Conservation (phyloP, 2,797 vertebrate species). For the Sitta carolinensis region DNA sequence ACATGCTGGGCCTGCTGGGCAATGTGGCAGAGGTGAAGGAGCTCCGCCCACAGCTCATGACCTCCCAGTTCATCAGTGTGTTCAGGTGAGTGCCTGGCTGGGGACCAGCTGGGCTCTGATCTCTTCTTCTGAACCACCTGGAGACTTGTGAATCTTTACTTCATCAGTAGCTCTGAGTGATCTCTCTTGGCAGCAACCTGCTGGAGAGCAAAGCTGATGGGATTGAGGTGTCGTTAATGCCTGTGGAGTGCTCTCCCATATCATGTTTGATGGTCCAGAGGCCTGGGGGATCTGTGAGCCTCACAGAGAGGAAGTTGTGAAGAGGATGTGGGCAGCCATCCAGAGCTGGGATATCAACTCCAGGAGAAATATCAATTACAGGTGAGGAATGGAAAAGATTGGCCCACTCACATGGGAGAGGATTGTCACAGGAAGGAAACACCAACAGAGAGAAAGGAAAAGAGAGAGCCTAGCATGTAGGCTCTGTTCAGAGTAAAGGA, state of each 20-base stretch:
- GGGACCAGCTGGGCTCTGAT: background rate
- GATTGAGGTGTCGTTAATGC: slow-evolving; percentile 97
- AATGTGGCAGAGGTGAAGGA: slow-evolving; percentile 95
- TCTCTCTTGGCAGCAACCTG: slow-evolving; percentile 81
- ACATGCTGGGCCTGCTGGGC: slow-evolving; percentile 96
- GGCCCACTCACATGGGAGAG: background rate
- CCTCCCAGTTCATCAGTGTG: slow-evolving; percentile 93
- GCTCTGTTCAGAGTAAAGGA: background rate
- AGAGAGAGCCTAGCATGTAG: background rate
- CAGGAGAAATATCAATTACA: slow-evolving; percentile 97
- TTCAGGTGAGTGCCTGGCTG: slow-evolving; percentile 85
- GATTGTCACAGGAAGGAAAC: background rate
- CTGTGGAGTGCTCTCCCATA: slow-evolving; percentile 96
- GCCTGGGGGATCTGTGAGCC: slow-evolving; percentile 92
- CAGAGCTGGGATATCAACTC: slow-evolving; percentile 97
- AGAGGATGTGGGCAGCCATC: slow-evolving; percentile 96
- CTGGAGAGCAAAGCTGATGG: slow-evolving; percentile 97
- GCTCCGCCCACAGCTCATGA: slow-evolving; percentile 93
- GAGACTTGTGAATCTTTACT: background rate
- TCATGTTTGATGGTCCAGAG: slow-evolving; percentile 95
- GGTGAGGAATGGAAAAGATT: slow-evolving; percentile 71
- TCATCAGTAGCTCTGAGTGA: background rate
- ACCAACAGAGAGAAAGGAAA: background rate
- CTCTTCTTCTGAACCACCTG: background rate
- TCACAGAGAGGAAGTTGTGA: slow-evolving; percentile 84